phyloP scores from a whole-genome alignment of 2,113 vertebrate species.

The Ophiodon elongatus region DNA sequence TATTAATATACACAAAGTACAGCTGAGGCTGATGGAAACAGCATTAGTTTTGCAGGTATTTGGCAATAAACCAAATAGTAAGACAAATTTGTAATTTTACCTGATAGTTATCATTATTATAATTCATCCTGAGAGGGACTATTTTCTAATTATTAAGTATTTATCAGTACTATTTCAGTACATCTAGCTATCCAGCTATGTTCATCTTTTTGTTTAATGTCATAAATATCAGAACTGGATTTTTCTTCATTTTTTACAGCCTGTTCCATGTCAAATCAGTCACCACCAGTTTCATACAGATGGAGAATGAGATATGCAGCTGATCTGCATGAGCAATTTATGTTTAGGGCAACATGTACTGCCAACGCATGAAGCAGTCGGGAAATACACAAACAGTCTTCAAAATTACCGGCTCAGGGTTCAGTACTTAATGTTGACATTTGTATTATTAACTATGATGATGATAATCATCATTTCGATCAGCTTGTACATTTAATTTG shows the following conservation, averaged over 20 bases:
- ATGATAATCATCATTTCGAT: background rate
- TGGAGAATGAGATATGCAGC: constrained; percentile 16
- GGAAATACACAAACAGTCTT: background rate
- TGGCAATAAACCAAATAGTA: background rate
- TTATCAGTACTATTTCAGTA: background rate
- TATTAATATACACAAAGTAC: background rate
- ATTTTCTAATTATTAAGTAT: background rate
- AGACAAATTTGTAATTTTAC: background rate
- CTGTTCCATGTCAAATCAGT: constrained; percentile 16
- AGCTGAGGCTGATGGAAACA: too few species aligned
- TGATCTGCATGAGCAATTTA: constrained; percentile 23
- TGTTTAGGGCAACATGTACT: constrained; percentile 6
- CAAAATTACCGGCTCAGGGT: accelerated
- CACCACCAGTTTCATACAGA: constrained; percentile 23
- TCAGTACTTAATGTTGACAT: background rate
- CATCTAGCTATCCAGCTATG: background rate
- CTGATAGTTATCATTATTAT: background rate
- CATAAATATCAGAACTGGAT: background rate
- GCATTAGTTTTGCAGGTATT: background rate
- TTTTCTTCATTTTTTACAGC: background rate
- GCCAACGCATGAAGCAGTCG: background rate
- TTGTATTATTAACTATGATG: background rate
- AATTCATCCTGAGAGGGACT: background rate
- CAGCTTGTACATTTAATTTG: background rate
- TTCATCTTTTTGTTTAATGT: background rate